A percentile compares a stretch with the other conserved stretches of the same genome.
Conservation (phyloP, 1,140 invertebrate species). For the Trigoniulus corallinus region DNA sequence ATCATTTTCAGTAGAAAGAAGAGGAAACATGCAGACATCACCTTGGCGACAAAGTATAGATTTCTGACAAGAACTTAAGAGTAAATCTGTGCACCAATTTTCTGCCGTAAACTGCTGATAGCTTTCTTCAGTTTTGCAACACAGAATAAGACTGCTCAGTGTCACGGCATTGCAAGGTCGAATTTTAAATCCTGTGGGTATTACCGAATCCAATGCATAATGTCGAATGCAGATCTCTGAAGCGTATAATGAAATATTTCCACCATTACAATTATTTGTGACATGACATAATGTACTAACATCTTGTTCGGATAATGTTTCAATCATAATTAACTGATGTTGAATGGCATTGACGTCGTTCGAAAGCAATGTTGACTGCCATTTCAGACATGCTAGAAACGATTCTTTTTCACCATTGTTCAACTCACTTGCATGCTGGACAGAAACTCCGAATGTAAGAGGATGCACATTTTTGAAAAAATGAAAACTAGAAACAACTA, state of each 20-base stretch:
- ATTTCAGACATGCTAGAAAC: no score
- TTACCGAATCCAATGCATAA: not conserved
- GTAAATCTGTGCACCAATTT: constrained; percentile 16
- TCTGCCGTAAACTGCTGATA: constrained; percentile 1
- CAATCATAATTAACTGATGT: no score
- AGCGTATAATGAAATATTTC: not conserved
- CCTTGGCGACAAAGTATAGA: constrained; percentile 17
- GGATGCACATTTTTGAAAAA: no score
- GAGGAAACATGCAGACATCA: constrained; percentile 18
- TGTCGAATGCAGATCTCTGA: not conserved
- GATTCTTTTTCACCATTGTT: no score
- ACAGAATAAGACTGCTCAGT: not conserved
- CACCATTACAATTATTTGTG: not conserved
- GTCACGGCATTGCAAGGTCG: not conserved
- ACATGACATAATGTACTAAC: no score
- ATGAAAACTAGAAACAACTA: no score
- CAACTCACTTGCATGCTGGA: no score
- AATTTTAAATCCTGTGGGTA: not conserved
- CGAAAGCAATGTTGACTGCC: no score
- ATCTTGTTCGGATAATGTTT: no score
- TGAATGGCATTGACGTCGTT: no score
- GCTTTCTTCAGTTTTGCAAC: not conserved
- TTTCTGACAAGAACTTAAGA: constrained; percentile 15
- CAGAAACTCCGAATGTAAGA: no score
- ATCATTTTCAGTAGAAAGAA: not conserved